Percentiles rank a stretch among this genome's conserved stretches.
Evolutionary conservation across 2,797 vertebrate species (phyloP).

Genomic region (Otolemur crassicaudatus): DNA sequence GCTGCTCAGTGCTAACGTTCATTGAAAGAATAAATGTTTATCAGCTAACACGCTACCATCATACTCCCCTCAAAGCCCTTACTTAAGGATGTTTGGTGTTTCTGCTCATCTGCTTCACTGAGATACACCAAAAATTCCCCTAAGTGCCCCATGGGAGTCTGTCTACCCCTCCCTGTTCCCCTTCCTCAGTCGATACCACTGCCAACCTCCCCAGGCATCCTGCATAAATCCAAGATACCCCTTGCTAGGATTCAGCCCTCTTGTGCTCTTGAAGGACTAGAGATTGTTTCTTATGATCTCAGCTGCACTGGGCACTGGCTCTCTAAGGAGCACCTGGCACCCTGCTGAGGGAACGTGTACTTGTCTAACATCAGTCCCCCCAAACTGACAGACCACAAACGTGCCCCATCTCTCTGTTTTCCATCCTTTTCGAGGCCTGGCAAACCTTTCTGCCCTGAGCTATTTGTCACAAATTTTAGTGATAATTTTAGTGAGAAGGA

Average conservation of each 20-base stretch:
- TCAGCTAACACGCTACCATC: neutral
- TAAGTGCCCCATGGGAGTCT: neutral
- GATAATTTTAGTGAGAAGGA: conserved; percentile 57
- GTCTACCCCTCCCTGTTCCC: neutral
- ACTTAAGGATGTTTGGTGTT: neutral
- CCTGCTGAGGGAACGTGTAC: neutral
- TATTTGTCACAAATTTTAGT: conserved; percentile 60
- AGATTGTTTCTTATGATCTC: neutral
- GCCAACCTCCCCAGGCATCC: neutral
- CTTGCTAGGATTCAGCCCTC: neutral
- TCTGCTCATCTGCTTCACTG: neutral
- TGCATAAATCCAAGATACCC: neutral
- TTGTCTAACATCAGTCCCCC: neutral
- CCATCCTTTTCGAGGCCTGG: neutral
- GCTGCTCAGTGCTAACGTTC: conserved; percentile 6
- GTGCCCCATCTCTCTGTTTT: neutral
- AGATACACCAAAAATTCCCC: conserved; percentile 1
- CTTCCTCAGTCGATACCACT: neutral
- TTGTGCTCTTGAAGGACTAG: neutral
- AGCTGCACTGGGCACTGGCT: neutral
- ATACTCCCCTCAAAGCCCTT: neutral
- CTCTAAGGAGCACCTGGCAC: neutral
- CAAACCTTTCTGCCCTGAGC: conserved; percentile 35
- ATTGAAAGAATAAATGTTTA: conserved; percentile 36
- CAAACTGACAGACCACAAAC: neutral